Percentiles rank a stretch among this genome's conserved stretches.
Evolutionary conservation across 2,888 invertebrate genomes (phyloP).

Genomic region (Philaethria dido): DNA sequence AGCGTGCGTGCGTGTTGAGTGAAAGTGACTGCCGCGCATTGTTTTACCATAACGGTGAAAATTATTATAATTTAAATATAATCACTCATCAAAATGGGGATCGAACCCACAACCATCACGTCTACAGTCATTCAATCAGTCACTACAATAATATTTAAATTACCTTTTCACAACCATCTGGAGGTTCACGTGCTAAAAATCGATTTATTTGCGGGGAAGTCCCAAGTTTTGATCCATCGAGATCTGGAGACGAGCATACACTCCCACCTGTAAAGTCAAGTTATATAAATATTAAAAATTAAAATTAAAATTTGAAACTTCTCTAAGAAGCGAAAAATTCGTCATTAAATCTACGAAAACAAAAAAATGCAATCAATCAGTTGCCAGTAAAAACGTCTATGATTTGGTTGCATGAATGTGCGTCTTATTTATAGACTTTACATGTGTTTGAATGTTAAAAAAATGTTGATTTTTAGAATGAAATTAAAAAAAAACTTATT

Average conservation of each 20-base stretch:
- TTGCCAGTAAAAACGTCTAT: background rate
- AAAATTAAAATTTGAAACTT: background rate
- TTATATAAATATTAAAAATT: background rate
- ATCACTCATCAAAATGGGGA: too few relatives aligned
- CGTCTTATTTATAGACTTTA: background rate
- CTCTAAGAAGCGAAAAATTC: slow-evolving; percentile 14
- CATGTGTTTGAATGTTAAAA: background rate
- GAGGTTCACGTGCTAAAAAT: slow-evolving; percentile 93
- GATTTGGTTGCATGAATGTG: slow-evolving; percentile 8
- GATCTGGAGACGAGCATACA: slow-evolving; percentile 90
- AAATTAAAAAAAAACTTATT: background rate
- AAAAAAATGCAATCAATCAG: background rate
- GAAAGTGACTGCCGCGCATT: too few relatives aligned
- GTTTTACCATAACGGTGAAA: too few relatives aligned
- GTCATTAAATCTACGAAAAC: slow-evolving; percentile 4
- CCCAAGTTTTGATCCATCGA: slow-evolving; percentile 87
- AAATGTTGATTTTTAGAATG: background rate
- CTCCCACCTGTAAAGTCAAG: slow-evolving; percentile 84
- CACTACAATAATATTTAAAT: slow-evolving; percentile 20
- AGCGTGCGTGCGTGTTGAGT: too few relatives aligned
- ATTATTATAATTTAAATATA: too few relatives aligned
- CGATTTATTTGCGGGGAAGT: slow-evolving; percentile 94
- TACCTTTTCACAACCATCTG: slow-evolving; percentile 94
- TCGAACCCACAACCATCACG: too few relatives aligned
- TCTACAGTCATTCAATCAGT: too few relatives aligned